Evolutionary conservation across 2,113 vertebrate genomes (phyloP), one percentile per base, ranked within the genome.

Genomic region (Chascanopsetta lugubris): DNA sequence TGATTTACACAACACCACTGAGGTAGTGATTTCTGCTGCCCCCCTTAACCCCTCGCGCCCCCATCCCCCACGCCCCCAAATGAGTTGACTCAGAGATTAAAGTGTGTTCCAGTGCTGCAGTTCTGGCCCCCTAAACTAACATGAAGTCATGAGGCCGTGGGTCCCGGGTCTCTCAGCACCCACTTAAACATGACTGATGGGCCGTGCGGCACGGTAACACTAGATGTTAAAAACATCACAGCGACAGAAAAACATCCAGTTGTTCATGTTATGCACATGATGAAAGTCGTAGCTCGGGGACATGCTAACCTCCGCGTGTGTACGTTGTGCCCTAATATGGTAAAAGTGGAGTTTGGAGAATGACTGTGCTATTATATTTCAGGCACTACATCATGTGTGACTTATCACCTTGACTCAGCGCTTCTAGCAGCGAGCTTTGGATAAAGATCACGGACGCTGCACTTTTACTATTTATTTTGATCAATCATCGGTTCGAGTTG

Each of bases 171-270:
- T 86, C 76, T 87, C 83, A 80, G 69, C 77, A 87, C 80, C 83
- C 80, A 87, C 85, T 88, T 90, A 88, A 46, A 80, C 49, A 34
- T 82, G 76, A 90, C 78, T 75, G 81, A 90, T 82, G 81, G 87
- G 82, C 68, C 84, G 85, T 77, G 80, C 60, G 70, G 55, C 49
- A 48, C 18, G 15, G 83, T 75, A 88, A 87, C 74, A 81, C 68
- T 68, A 72, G 75, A 82, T 40, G 72, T 65, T 69, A 62, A 85
- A 81, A 80, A 83, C 42, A 73, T 77, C 77, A 63, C 69, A 69
- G 72, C 61, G 79, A 86, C 59, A 77, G 68, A 72, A 89, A 87
- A 85, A 73, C 71, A 87, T 40, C n/a, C 36, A 25, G 27, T 67
- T 58, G 59, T 50, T 68, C 42, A 68, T 58, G 63, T 79, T 66